These are phyloP conservation scores for Rhea pennata DNA, from an alignment of 2,113 vertebrate species.

Conservation along the genomic window DNA sequence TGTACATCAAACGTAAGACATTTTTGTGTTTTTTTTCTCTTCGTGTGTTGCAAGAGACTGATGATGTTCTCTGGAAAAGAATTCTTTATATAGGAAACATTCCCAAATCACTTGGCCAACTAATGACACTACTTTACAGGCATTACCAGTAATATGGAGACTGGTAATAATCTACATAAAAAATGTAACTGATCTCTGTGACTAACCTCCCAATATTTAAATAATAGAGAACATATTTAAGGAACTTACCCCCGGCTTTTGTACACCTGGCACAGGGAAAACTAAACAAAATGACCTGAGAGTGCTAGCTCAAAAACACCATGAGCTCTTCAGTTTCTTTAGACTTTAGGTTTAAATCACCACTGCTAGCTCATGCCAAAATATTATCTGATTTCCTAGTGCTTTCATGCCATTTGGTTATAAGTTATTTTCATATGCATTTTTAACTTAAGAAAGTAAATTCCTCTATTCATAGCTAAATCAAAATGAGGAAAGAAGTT, in stretches of 20 bases:
- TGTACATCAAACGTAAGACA: neutral
- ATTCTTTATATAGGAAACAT: neutral
- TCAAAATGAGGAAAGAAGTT: neutral
- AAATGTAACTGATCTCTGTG: neutral
- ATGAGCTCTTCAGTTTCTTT: neutral
- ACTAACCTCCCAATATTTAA: neutral
- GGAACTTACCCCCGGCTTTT: neutral
- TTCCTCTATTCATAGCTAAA: neutral
- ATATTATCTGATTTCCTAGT: neutral
- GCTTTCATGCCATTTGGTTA: neutral
- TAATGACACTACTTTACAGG: neutral
- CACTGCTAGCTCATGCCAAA: neutral
- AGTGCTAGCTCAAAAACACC: neutral
- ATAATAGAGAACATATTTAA: neutral
- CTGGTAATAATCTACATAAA: neutral
- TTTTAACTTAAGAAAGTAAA: neutral
- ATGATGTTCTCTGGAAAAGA: neutral
- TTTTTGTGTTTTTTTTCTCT: neutral
- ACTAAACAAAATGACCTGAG: neutral
- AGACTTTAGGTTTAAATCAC: neutral
- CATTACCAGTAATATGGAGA: neutral
- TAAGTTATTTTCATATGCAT: neutral
- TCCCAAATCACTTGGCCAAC: neutral
- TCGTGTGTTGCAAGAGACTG: rapidly evolving
- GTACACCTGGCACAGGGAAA: neutral